Evolutionary conservation across 1,140 invertebrate genomes (phyloP).

Genomic region (Yoshiicerus persimilis): DNA sequence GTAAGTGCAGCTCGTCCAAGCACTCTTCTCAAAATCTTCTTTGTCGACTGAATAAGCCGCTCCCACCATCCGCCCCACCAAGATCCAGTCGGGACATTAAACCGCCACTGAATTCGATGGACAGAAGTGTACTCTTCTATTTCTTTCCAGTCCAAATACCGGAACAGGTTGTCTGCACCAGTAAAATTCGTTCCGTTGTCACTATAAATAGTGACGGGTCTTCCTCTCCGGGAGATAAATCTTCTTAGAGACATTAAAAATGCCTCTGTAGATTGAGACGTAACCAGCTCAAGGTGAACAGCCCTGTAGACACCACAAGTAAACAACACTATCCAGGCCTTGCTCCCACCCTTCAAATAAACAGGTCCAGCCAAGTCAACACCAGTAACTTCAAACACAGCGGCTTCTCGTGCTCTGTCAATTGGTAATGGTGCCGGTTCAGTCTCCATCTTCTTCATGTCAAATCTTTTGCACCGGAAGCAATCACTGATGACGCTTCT

Average conservation of each 20-base stretch:
- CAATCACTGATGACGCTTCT: constrained; percentile 49
- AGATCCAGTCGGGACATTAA: too few relatives aligned
- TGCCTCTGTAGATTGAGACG: not conserved
- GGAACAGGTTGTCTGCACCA: not conserved
- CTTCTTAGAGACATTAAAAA: not conserved
- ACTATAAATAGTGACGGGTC: too few relatives aligned
- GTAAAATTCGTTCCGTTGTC: too few relatives aligned
- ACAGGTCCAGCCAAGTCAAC: constrained; percentile 53
- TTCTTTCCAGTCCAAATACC: not conserved
- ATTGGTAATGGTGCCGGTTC: constrained; percentile 47
- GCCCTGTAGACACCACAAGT: not conserved
- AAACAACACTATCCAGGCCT: not conserved
- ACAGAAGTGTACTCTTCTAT: not conserved
- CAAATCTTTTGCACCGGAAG: constrained; percentile 48
- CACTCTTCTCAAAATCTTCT: too few relatives aligned
- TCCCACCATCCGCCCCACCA: too few relatives aligned
- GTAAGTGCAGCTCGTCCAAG: too few relatives aligned
- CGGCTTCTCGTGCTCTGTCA: constrained; percentile 49
- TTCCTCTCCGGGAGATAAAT: too few relatives aligned
- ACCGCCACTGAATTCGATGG: not conserved
- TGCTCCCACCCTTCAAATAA: constrained; percentile 39
- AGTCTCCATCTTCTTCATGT: constrained; percentile 42
- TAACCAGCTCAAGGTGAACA: not conserved
- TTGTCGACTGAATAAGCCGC: too few relatives aligned
- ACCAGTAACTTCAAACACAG: constrained; percentile 50